Evolutionary conservation across 1,140 invertebrate species (phyloP).

Genomic region (Streblospio benedicti): DNA sequence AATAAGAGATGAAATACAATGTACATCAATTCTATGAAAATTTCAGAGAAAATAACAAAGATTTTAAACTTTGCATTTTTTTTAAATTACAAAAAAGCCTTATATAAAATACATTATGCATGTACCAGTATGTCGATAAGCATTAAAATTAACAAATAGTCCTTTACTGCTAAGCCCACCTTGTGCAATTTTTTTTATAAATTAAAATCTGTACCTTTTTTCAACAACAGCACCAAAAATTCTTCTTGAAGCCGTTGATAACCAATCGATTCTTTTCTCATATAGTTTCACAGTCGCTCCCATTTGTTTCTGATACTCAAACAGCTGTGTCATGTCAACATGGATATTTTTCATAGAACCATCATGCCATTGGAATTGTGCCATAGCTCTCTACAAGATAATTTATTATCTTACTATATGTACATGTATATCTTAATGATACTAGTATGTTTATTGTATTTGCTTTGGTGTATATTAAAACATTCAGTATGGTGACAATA

Average conservation of each 20-base stretch:
- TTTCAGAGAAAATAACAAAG: neutral
- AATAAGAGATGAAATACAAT: too few species aligned
- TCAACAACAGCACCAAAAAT: slow-evolving; percentile 46
- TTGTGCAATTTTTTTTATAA: too few species aligned
- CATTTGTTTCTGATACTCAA: slow-evolving; percentile 48
- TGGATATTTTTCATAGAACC: slow-evolving; percentile 46
- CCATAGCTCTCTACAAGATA: slow-evolving; percentile 42
- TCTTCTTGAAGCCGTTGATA: slow-evolving; percentile 39
- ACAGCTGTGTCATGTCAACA: slow-evolving; percentile 44
- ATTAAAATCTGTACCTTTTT: too few species aligned
- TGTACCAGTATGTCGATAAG: neutral
- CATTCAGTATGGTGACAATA: too few species aligned
- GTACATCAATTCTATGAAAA: too few species aligned
- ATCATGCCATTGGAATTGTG: slow-evolving; percentile 47
- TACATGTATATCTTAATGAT: too few species aligned
- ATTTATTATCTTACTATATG: too few species aligned
- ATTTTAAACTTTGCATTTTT: neutral
- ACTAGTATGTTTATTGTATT: too few species aligned
- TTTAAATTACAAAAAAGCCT: neutral
- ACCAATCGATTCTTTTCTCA: slow-evolving; percentile 45
- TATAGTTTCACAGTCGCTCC: slow-evolving; percentile 39
- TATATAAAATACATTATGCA: neutral
- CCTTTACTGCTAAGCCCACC: too few species aligned
- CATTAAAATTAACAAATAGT: neutral
- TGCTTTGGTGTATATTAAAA: too few species aligned